These are phyloP conservation scores for Solenopsis invicta DNA, from an alignment of 1,140 invertebrate species.

Conservation along the genomic window DNA sequence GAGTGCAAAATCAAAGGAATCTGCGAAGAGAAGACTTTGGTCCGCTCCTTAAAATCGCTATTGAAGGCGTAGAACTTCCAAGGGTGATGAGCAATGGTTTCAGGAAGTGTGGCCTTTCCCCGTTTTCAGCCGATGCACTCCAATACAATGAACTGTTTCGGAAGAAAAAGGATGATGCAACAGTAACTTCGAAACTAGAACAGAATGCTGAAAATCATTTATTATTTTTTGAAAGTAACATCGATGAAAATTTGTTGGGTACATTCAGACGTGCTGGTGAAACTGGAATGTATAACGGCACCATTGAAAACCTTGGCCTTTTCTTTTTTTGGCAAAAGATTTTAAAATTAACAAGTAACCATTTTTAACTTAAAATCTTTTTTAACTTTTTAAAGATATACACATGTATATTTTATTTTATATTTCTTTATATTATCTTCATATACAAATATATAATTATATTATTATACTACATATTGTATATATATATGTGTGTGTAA, in stretches of 20 bases:
- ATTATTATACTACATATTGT: no score
- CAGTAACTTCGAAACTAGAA: background rate
- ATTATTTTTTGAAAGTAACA: constrained; percentile 28
- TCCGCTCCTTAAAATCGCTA: constrained; percentile 13
- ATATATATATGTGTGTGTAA: no score
- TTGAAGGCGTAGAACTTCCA: constrained; percentile 17
- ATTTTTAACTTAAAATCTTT: background rate
- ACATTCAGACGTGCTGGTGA: constrained; percentile 20
- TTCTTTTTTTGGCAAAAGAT: constrained; percentile 34
- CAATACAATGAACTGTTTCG: constrained; percentile 17
- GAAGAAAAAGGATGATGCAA: constrained; percentile 10
- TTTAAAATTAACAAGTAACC: constrained; percentile 27
- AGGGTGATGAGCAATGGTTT: constrained; percentile 34
- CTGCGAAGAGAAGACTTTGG: constrained; percentile 30
- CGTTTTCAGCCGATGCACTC: constrained; percentile 20
- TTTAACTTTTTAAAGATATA: background rate
- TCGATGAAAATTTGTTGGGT: constrained; percentile 17
- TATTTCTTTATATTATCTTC: no score
- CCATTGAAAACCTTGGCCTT: background rate
- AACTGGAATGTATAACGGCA: constrained; percentile 15
- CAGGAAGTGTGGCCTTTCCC: constrained; percentile 18
- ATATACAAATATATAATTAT: no score
- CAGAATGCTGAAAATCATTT: constrained; percentile 30
- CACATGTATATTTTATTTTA: constrained; percentile 4
- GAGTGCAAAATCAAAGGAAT: constrained; percentile 18